A percentile compares a stretch with the other conserved stretches of the same genome.
These are phyloP conservation scores for Bos indicus DNA, from an alignment of 2,113 vertebrate species.

Conservation along the genomic window DNA sequence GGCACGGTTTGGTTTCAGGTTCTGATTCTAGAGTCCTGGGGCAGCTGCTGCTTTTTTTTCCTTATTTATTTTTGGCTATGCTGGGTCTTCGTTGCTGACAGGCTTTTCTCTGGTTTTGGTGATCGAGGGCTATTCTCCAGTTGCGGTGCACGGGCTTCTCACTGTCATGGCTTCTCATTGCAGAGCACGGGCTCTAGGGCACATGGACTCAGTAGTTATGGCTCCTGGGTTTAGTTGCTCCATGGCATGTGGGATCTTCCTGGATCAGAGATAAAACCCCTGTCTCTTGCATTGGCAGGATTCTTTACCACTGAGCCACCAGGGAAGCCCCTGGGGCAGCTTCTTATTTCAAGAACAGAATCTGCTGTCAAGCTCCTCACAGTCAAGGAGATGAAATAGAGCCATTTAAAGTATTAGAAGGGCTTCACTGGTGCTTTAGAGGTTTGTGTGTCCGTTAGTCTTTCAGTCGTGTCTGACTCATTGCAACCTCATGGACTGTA, in stretches of 20 bases:
- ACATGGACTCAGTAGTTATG: not conserved
- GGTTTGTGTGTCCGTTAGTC: not conserved
- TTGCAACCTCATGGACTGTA: not conserved
- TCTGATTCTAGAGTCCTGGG: not conserved
- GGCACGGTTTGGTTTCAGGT: not conserved
- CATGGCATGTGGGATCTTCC: not conserved
- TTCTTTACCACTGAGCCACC: not conserved
- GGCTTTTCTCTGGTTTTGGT: not conserved
- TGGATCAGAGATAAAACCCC: not conserved
- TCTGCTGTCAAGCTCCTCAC: not conserved
- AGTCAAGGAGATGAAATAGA: not conserved
- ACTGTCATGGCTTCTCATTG: not conserved
- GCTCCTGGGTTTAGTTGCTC: not conserved
- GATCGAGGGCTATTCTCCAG: not conserved
- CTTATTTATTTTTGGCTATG: not conserved
- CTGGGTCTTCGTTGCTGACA: not conserved
- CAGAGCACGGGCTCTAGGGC: not conserved
- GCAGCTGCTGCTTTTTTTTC: not conserved
- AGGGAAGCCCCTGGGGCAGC: not conserved
- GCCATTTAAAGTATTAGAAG: not conserved
- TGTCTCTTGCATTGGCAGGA: not conserved
- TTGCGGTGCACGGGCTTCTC: fast-evolving
- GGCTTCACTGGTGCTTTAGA: not conserved
- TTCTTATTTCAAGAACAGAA: not conserved
- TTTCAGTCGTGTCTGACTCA: not conserved